Conservation (phyloP, 2,888 invertebrate species). For the Hyles lineata region DNA sequence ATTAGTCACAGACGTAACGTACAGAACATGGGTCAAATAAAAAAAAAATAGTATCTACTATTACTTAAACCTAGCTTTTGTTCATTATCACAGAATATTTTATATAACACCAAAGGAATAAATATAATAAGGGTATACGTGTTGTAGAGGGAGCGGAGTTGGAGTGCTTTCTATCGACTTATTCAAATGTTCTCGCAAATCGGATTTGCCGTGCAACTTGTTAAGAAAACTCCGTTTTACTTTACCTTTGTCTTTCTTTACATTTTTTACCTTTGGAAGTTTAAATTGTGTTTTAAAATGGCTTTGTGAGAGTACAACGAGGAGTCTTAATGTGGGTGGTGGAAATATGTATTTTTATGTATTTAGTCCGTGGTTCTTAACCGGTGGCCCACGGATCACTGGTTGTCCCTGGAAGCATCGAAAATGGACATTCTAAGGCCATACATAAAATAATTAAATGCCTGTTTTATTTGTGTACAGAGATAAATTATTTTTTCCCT, state of each 20-base stretch:
- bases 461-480: too few relatives aligned
- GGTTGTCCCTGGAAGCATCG: too few relatives aligned
- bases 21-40: too few relatives aligned
- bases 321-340: not conserved
- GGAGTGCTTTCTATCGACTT: constrained; percentile 54
- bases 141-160: constrained; percentile 24
- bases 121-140: not conserved
- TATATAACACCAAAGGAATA: not conserved
- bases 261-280: constrained; percentile 56
- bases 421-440: too few relatives aligned
- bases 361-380: not conserved
- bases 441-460: too few relatives aligned
- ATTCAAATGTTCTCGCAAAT: constrained; percentile 79
- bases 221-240: constrained; percentile 76
- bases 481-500: too few relatives aligned
- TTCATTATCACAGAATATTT: not conserved
- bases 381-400: too few relatives aligned
- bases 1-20: too few relatives aligned
- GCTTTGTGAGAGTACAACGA: constrained; percentile 2
- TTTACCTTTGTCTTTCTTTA: constrained; percentile 60
- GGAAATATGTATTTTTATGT: not conserved
- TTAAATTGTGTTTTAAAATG: constrained; percentile 43
- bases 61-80: not conserved
- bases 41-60: too few relatives aligned
- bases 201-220: constrained; percentile 77